Base-by-base conservation (phyloP, 2,797 vertebrate species). In the Pseudochaenichthys georgianus region DNA sequence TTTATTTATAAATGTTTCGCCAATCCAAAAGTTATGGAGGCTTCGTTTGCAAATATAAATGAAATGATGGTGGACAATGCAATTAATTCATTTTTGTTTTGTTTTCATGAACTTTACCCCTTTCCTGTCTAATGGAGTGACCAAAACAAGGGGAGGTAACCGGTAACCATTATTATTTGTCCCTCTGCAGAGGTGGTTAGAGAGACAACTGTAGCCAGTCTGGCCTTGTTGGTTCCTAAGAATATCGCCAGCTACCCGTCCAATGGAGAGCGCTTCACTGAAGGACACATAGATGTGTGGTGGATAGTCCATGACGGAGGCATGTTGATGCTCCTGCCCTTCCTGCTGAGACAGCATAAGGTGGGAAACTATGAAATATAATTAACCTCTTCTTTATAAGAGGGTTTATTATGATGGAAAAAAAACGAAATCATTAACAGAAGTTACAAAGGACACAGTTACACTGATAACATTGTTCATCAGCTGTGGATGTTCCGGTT, bases 221-320 rank as follows among this genome's bases (percentile, higher is more conserved):
- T 99, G 92, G 98, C 98, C 41, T 85, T 99, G 84, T 85, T 99
- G 82, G 98, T 98, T 80, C 96, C 98, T 74, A 99, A 99, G 92
- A 99, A 99, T 2, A 95, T 98, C 1, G 93, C 96, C 76, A 96
- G 96, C 87, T 99, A 97, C 83, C 98, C 98, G 0, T 96, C 96
- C 82, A 99, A 98, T 52, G 96, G 97, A 0, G 98, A 99, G 89
- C 97, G 98, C 84, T 99, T 99, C 92, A 96, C 96, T 0, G 98
- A 99, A 83, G 98, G 98, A 65, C 95, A 98, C 95, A 99, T 99
- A 0, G 98, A 99, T 0, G 97, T 99, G 80, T 99, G 98, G 98
- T 99, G 98, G 98, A 96, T 99, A 0, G 98, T 99, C 75, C 98
- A 99, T 0, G 98, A 99, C 0, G 98, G 98, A 1, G 98, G 98